Conservation (phyloP, 2,113 vertebrate species). For the Garra rufa region DNA sequence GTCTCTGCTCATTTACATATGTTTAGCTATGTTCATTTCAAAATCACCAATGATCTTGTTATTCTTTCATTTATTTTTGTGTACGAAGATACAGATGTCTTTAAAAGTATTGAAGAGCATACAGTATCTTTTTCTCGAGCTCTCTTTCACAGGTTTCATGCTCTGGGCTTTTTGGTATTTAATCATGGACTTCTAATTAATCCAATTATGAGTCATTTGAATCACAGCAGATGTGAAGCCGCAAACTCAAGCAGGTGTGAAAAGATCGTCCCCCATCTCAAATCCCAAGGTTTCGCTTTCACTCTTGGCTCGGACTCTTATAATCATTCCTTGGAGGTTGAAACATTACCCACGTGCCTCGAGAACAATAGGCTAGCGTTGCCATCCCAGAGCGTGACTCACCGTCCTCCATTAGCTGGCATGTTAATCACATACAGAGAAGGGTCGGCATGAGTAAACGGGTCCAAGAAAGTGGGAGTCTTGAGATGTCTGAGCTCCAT, state of each 20-base stretch:
- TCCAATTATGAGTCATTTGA: conserved; percentile 32
- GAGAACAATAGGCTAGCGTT: conserved; percentile 43
- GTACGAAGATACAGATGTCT: not conserved
- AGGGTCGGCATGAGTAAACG: conserved; percentile 9
- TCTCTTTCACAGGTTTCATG: not conserved
- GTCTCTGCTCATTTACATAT: conserved; percentile 46
- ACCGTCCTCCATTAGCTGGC: conserved; percentile 33
- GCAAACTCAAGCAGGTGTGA: conserved; percentile 8
- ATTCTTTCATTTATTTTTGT: not conserved
- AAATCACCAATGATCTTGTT: conserved; percentile 9
- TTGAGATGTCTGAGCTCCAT: conserved; percentile 22
- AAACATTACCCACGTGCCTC: conserved; percentile 34
- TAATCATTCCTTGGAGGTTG: conserved; percentile 7
- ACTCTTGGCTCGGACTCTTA: conserved; percentile 31
- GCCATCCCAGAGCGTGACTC: conserved; percentile 38
- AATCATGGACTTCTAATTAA: conserved; percentile 13
- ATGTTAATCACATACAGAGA: conserved; percentile 32
- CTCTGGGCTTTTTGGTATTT: conserved; percentile 17
- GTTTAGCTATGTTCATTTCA: not conserved
- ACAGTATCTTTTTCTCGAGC: not conserved
- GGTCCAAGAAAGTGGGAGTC: conserved; percentile 14
- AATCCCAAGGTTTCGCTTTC: conserved; percentile 43
- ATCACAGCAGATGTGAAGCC: not conserved
- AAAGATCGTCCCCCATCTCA: conserved; percentile 11
- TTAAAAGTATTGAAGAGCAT: not conserved